Conservation (phyloP, 1,140 invertebrate species). For the Psilanteris sp. region DNA sequence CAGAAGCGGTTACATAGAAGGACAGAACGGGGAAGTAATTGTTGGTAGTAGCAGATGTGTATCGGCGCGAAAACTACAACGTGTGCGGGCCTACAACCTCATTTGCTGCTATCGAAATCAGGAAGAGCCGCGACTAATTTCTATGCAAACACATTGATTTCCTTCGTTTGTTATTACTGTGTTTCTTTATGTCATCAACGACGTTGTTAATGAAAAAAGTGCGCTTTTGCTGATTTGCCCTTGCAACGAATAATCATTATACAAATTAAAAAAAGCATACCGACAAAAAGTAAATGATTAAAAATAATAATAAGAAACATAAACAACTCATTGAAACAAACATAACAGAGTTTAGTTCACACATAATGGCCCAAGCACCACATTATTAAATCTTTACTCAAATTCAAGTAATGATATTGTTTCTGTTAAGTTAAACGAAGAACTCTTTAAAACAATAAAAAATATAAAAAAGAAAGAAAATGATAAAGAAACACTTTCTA, state of each 20-base stretch:
- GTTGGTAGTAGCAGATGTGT: slow-evolving; percentile 75
- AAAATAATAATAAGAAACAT: neutral
- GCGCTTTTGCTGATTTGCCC: slow-evolving; percentile 57
- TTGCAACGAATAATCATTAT: slow-evolving; percentile 49
- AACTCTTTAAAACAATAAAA: neutral
- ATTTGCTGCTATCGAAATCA: slow-evolving; percentile 56
- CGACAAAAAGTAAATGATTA: no score
- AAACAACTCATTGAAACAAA: slow-evolving; percentile 3
- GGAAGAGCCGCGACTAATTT: slow-evolving; percentile 57
- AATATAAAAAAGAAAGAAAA: no score
- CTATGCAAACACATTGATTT: slow-evolving; percentile 55
- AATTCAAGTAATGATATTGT: slow-evolving; percentile 33
- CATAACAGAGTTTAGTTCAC: slow-evolving; percentile 28
- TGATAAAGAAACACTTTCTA: slow-evolving; percentile 47
- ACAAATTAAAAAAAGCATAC: slow-evolving; percentile 17
- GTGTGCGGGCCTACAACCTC: slow-evolving; percentile 59
- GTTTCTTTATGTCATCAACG: slow-evolving; percentile 49
- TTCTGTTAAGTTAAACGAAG: slow-evolving; percentile 12
- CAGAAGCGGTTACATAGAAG: slow-evolving; percentile 75
- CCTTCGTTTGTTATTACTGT: slow-evolving; percentile 51
- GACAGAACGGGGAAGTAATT: slow-evolving; percentile 70
- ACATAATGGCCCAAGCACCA: slow-evolving; percentile 43
- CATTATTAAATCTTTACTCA: slow-evolving; percentile 34
- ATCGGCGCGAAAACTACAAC: slow-evolving; percentile 48
- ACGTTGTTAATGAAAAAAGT: slow-evolving; percentile 50